phyloP scores from a whole-genome alignment of 2,888 invertebrate species.

The Chymomyza amoena region DNA sequence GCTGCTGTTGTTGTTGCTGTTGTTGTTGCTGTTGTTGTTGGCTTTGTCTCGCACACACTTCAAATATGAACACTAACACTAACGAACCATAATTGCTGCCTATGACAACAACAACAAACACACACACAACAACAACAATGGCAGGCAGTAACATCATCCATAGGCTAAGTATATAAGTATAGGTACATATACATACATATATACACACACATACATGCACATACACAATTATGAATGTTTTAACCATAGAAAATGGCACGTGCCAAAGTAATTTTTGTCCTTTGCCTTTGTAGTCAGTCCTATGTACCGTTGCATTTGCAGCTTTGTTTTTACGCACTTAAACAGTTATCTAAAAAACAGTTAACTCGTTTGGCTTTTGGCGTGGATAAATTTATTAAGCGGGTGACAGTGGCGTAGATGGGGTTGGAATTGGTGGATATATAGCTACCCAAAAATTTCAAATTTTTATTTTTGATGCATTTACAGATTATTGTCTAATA shows the following conservation, averaged over 20 bases:
- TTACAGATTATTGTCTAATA: too few species aligned
- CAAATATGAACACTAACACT: slow-evolving; percentile 64
- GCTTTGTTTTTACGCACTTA: background rate
- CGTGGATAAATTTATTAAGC: background rate
- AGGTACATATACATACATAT: background rate
- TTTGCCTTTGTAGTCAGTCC: background rate
- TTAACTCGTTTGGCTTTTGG: background rate
- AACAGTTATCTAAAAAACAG: background rate
- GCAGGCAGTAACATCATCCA: background rate
- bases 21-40: slow-evolving; percentile 20
- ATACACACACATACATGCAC: background rate
- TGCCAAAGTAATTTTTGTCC: background rate
- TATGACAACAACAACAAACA: slow-evolving; percentile 42
- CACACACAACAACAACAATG: slow-evolving; percentile 34
- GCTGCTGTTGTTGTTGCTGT: slow-evolving; percentile 22
- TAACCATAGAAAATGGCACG: slow-evolving; percentile 7
- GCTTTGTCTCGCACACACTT: slow-evolving; percentile 63
- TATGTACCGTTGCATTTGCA: background rate
- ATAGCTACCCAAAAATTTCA: too few species aligned
- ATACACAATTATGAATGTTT: background rate
- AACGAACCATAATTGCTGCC: slow-evolving; percentile 74
- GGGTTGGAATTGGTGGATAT: too few species aligned
- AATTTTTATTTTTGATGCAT: too few species aligned
- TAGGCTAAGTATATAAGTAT: background rate
- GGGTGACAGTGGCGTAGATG: background rate